Evolutionary conservation across 2,888 invertebrate genomes (phyloP).

Genomic region (Hoplodrina ambigua): DNA sequence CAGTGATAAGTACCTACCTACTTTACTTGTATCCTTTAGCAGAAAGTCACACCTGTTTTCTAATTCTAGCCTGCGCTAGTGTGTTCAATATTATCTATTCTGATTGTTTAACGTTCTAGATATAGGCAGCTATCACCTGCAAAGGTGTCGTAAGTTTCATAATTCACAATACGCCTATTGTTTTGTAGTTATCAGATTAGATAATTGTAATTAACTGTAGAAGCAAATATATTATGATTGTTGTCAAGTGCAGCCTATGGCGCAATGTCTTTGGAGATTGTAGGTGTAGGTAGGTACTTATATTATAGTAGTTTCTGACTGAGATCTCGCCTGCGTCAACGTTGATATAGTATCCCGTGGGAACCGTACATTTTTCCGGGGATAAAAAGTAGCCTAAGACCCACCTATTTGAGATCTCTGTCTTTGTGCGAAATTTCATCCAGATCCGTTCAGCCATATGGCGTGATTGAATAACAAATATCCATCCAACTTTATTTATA

Average conservation of each 20-base stretch:
- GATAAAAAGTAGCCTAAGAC: no score
- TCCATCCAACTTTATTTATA: no score
- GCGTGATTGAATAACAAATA: no score
- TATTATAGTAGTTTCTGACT: background rate
- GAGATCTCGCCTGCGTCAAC: no score
- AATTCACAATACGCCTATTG: constrained; percentile 32
- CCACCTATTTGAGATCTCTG: no score
- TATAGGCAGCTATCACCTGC: background rate
- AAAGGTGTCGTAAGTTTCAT: background rate
- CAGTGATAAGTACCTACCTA: background rate
- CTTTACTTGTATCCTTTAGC: background rate
- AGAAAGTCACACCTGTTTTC: background rate
- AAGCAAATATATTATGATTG: constrained; percentile 4
- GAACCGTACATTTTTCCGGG: no score
- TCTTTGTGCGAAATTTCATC: no score
- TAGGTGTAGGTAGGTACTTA: background rate
- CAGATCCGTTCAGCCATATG: no score
- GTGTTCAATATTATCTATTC: background rate
- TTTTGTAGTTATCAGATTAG: constrained; percentile 26
- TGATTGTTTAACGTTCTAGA: background rate
- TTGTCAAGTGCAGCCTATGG: constrained; percentile 25
- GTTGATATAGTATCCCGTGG: no score
- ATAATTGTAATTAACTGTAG: constrained; percentile 20
- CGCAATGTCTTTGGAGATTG: background rate
- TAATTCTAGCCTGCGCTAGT: background rate